Conservation (phyloP, 1,140 invertebrate genomes). For the Habropoda laboriosa region DNA sequence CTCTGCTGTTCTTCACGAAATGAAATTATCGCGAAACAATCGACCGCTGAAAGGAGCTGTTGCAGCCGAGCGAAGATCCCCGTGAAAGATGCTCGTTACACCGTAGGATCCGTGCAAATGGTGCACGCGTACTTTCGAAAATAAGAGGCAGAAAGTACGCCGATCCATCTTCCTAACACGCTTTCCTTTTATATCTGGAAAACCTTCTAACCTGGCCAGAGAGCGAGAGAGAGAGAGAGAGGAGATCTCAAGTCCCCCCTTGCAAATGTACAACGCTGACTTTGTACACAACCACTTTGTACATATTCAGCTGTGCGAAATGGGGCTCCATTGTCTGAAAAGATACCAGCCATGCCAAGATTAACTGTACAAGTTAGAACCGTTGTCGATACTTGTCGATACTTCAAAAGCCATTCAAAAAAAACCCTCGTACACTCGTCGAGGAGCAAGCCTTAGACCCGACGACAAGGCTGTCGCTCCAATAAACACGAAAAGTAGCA, state of each 20-base stretch:
- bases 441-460: not conserved
- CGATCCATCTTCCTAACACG: not conserved
- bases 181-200: not conserved
- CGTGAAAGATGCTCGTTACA: not conserved
- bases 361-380: constrained; percentile 12
- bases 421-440: not conserved
- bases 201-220: not conserved
- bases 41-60: not conserved
- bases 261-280: not conserved
- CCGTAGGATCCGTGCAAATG: not conserved
- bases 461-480: not conserved
- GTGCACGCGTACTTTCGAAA: no score
- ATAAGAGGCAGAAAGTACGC: not conserved
- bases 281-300: constrained; percentile 6
- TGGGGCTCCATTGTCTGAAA: not conserved
- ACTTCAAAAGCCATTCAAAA: not conserved
- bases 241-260: no score
- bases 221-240: no score
- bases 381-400: constrained; percentile 24
- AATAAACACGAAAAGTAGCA: constrained; percentile 22
- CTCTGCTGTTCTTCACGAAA: not conserved
- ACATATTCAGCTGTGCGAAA: not conserved
- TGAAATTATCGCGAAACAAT: not conserved
- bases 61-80: not conserved
- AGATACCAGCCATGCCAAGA: not conserved